Conservation (phyloP, 2,113 vertebrate species). For the Caranx melampygus region DNA sequence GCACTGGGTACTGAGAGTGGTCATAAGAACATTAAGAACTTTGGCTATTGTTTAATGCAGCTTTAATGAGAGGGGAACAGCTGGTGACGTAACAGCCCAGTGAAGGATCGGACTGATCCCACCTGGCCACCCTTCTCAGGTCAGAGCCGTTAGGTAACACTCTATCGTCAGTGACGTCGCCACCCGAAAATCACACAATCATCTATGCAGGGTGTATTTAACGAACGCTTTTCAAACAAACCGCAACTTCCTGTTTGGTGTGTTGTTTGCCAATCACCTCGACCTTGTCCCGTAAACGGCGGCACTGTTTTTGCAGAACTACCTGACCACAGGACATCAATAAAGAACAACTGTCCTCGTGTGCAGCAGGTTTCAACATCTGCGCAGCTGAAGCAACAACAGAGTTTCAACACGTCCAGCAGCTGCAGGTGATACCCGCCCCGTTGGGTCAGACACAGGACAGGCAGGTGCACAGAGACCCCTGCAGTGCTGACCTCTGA, state of each 20-base stretch:
- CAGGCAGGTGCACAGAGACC: neutral
- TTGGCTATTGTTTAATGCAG: slow-evolving; percentile 44
- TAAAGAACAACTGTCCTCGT: slow-evolving; percentile 54
- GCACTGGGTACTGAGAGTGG: slow-evolving; percentile 15
- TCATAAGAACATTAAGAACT: slow-evolving; percentile 64
- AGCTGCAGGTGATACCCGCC: slow-evolving; percentile 29
- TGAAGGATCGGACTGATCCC: slow-evolving; percentile 20
- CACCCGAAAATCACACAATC: neutral
- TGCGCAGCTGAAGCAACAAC: slow-evolving; percentile 53
- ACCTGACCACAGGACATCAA: slow-evolving; percentile 66
- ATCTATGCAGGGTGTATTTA: neutral
- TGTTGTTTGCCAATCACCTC: slow-evolving; percentile 42
- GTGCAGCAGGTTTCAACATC: slow-evolving; percentile 63
- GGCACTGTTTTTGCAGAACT: slow-evolving; percentile 73
- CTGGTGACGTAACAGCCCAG: slow-evolving; percentile 7
- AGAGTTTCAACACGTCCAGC: slow-evolving; percentile 50
- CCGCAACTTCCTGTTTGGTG: slow-evolving; percentile 58
- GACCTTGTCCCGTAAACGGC: slow-evolving; percentile 54
- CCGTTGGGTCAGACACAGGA: neutral
- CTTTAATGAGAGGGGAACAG: slow-evolving; percentile 6
- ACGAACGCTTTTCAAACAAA: slow-evolving; percentile 33
- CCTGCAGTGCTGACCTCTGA: neutral
- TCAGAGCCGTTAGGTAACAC: slow-evolving; percentile 45
- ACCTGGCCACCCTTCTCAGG: slow-evolving; percentile 9
- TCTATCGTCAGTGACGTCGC: neutral